A percentile compares a stretch with the other conserved stretches of the same genome.
Conservation (phyloP, 2,888 invertebrate genomes). For the Campopleginae sp. region DNA sequence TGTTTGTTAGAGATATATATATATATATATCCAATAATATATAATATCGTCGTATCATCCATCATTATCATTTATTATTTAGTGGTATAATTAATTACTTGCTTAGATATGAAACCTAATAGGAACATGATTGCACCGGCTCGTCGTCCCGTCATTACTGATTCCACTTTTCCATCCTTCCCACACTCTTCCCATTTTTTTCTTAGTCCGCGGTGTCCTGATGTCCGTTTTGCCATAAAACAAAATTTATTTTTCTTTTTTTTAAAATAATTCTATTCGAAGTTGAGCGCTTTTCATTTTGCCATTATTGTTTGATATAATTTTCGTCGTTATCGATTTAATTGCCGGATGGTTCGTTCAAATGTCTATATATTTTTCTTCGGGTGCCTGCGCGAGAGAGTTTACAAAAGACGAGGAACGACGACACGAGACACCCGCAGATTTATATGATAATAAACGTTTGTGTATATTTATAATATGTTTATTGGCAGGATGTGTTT, state of each 20-base stretch:
- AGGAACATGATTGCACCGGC: conserved; percentile 84
- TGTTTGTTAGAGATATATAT: conserved; percentile 64
- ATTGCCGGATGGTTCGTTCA: background rate
- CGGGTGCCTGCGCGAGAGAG: conserved; percentile 72
- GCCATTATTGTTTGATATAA: background rate
- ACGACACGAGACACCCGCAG: conserved; percentile 74
- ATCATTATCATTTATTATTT: conserved; percentile 83
- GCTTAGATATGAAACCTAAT: conserved; percentile 85
- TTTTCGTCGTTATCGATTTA: background rate
- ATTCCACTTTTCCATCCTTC: conserved; percentile 64
- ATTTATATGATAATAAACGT: conserved; percentile 19
- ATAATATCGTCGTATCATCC: conserved; percentile 83
- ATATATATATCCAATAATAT: conserved; percentile 82
- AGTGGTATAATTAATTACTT: conserved; percentile 84
- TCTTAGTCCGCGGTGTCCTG: no score
- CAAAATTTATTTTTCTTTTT: background rate
- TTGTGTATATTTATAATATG: conserved; percentile 10
- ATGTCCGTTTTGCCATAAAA: conserved; percentile 15
- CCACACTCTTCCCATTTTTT: conserved; percentile 4
- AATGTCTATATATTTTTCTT: conserved; percentile 51
- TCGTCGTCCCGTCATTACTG: conserved; percentile 76
- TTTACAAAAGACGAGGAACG: conserved; percentile 76
- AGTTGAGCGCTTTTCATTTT: background rate
- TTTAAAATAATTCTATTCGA: background rate
- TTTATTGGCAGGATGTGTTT: conserved; percentile 64